Conservation (phyloP, 2,113 vertebrate genomes). For the Rhizomys pruinosus region DNA sequence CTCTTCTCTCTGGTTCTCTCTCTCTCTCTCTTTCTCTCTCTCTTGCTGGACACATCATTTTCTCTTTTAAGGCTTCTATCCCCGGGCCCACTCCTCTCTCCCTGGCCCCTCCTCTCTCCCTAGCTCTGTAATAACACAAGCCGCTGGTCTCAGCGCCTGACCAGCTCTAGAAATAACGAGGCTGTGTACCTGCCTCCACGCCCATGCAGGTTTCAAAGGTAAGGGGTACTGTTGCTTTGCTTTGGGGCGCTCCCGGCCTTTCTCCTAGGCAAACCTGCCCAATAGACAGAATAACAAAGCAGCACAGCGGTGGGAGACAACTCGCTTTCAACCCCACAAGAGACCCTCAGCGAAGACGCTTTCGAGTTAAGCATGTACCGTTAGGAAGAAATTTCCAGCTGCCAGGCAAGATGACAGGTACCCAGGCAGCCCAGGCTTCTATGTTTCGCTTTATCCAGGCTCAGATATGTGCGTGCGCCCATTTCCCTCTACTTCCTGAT, state of each 20-base stretch:
- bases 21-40: not conserved
- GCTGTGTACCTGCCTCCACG: not conserved
- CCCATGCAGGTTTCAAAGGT: slow-evolving; percentile 4
- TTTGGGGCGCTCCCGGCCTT: not conserved
- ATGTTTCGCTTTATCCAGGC: not conserved
- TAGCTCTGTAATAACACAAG: not conserved
- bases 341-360: not conserved
- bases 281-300: slow-evolving; percentile 41
- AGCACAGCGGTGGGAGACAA: not conserved
- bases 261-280: slow-evolving; percentile 37
- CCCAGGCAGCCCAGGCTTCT: rapidly evolving
- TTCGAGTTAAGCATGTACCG: not conserved
- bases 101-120: too few relatives aligned
- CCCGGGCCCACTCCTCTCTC: not conserved
- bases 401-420: not conserved
- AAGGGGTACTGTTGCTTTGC: not conserved
- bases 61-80: slow-evolving; percentile 17
- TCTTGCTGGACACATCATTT: not conserved
- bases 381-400: not conserved
- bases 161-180: not conserved
- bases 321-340: not conserved
- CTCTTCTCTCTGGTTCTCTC: too few relatives aligned
- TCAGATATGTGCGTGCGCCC: not conserved
- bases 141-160: not conserved
- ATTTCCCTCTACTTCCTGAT: slow-evolving; percentile 1